Conservation (phyloP, 2,888 invertebrate species). For the Noctua janthe region DNA sequence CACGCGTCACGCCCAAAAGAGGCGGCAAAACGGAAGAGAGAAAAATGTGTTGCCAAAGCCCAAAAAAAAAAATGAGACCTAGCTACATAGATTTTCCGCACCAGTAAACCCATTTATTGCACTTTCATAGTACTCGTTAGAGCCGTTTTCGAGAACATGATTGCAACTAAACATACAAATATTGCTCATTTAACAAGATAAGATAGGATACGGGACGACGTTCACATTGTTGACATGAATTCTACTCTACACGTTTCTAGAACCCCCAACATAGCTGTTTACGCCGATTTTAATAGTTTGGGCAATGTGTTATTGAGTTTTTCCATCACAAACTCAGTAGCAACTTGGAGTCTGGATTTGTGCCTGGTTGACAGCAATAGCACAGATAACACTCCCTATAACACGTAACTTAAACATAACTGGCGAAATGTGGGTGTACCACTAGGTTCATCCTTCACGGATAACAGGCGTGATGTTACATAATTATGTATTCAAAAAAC, state of each 20-base stretch:
- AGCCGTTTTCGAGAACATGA: neutral
- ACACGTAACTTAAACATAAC: neutral
- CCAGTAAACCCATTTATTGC: neutral
- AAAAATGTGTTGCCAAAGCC: no score
- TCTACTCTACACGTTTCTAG: neutral
- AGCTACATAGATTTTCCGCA: neutral
- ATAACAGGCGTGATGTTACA: neutral
- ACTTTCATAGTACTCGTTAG: no score
- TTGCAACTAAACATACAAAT: neutral
- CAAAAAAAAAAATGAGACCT: neutral
- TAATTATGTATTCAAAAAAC: neutral
- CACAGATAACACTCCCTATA: no score
- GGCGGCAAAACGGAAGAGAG: no score
- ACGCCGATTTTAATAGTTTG: neutral
- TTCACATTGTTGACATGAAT: neutral
- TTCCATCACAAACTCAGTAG: neutral
- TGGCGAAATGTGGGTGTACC: neutral
- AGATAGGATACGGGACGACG: neutral
- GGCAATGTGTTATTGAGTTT: neutral
- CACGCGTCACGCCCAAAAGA: no score
- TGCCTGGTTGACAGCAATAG: neutral
- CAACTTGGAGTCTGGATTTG: neutral
- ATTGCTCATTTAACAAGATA: neutral
- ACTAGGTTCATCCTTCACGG: neutral
- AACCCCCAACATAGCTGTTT: neutral